Evolutionary conservation across 2,888 invertebrate species (phyloP).

Genomic region (Caenorhabditis becei): DNA sequence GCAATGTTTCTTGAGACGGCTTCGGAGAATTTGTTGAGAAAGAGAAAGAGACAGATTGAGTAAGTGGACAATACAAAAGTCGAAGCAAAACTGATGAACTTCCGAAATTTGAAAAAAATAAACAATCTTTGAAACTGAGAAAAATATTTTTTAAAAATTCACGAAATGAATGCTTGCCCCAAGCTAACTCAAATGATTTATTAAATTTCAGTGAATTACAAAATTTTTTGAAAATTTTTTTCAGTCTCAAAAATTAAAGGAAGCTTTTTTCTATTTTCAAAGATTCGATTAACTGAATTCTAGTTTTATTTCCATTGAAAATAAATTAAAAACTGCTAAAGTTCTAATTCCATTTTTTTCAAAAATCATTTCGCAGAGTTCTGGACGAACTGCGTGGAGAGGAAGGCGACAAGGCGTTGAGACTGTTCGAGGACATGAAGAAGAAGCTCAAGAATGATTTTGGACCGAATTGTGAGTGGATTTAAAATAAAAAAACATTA

Average conservation of each 20-base stretch:
- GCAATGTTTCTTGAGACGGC: constrained; percentile 44
- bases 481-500: background rate
- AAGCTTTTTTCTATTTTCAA: too few relatives aligned
- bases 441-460: background rate
- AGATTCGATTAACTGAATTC: too few relatives aligned
- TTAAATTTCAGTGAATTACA: too few relatives aligned
- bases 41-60: constrained; percentile 42
- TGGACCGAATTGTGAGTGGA: constrained; percentile 15
- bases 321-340: too few relatives aligned
- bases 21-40: constrained; percentile 33
- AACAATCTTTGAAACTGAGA: too few relatives aligned
- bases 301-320: too few relatives aligned
- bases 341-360: constrained; percentile 5
- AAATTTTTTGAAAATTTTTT: too few relatives aligned
- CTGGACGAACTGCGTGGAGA: constrained; percentile 26
- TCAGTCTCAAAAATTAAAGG: too few relatives aligned
- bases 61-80: constrained; percentile 1
- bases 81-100: background rate
- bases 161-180: too few relatives aligned
- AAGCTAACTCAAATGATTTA: too few relatives aligned
- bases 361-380: constrained; percentile 23
- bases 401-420: constrained; percentile 5
- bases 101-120: background rate
- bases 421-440: constrained; percentile 5
- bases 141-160: too few relatives aligned